phyloP scores from a whole-genome alignment of 2,797 vertebrate species.

The Hydrophis major region DNA sequence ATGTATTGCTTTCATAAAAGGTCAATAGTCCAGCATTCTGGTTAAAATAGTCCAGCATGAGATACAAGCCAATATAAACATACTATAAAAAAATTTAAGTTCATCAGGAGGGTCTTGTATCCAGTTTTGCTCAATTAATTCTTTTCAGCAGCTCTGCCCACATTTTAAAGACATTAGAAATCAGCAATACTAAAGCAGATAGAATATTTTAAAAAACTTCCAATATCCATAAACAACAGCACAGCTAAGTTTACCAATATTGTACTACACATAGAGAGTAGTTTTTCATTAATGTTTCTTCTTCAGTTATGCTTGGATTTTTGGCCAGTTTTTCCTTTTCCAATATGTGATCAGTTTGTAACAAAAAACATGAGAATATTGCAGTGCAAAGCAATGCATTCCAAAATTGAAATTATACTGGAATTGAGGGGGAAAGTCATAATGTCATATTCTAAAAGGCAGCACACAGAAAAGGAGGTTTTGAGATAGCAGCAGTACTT shows the following conservation, averaged over 20 bases:
- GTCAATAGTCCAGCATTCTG: neutral
- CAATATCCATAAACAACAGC: neutral
- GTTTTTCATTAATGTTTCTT: neutral
- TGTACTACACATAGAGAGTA: neutral
- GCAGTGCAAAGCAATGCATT: constrained; percentile 11
- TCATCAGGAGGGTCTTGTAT: neutral
- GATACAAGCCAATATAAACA: neutral
- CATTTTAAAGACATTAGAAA: neutral
- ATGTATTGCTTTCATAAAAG: neutral
- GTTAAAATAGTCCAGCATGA: neutral
- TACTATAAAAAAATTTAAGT: neutral
- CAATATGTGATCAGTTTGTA: neutral
- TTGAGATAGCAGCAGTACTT: neutral
- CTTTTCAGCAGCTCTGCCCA: neutral
- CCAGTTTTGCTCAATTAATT: neutral
- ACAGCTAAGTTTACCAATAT: neutral
- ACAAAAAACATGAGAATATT: constrained; percentile 36
- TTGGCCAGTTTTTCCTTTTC: neutral
- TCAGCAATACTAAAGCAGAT: neutral
- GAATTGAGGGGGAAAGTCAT: neutral
- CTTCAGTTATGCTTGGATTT: neutral
- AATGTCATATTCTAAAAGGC: neutral
- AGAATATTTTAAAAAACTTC: neutral
- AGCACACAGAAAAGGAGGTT: neutral
- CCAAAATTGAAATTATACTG: neutral